Evolutionary conservation across 2,113 vertebrate species (phyloP), one percentile per base, ranked within the genome.

Genomic region (Thamnophis sirtalis): DNA sequence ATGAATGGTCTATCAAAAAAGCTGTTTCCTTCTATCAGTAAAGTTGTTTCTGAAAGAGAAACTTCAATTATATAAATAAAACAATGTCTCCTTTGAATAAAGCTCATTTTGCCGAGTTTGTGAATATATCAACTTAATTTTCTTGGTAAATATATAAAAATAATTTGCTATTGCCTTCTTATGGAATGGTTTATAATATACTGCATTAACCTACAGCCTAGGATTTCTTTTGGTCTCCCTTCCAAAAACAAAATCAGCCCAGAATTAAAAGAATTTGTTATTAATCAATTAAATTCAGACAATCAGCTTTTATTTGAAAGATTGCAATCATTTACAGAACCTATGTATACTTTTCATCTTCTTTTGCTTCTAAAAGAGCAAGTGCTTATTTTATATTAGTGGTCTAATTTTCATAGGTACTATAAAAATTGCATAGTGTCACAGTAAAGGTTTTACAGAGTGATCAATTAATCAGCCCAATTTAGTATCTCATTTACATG

Each of bases 401-500:
- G 0, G 1, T 0, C 11, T 90, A 86, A 92, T 89, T 87, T 88
- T 92, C 93, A 0, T 9, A 86, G 93, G 92, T 87, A 88, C n/a
- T 68, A 33, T 33, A 58, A 68, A 7, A 15, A 0, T 1, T 1
- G 63, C 50, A 86, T 53, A 0, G 1, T 93, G 92, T 5, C 88
- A 7, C 92, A 86, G 84, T 43, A 94, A 88, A 88, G 91, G 94
- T 6, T 91, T 91, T 0, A 3, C 90, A 0, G 17, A 63, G 58
- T 43, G 38, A 84, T 93, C 38, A 93, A 91, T 92, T 95, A 90
- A 96, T 96, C 91, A 86, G 89, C 0, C 0, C 87, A 50, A 92
- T 88, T 5, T 88, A 17, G 89, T 88, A 80, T 5, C 93, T 96
- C 92, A 95, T 96, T 96, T 95, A n/a, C 96, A 95, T 95, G 90